Conservation (phyloP, 2,113 vertebrate genomes). For the Triplophysa rosa region DNA sequence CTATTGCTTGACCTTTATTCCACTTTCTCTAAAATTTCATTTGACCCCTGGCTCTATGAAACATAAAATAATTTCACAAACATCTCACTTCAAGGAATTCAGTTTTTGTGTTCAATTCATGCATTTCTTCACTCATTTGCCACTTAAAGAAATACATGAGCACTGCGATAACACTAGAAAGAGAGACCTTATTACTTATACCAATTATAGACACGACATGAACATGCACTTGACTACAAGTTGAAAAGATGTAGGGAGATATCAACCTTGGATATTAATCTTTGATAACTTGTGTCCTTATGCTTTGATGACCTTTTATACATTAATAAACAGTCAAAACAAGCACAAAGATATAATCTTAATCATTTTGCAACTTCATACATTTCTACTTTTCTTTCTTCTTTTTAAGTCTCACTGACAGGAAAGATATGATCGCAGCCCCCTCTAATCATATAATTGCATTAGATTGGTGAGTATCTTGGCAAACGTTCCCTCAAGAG, state of each 20-base stretch:
- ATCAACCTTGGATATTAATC: not conserved
- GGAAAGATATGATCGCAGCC: not conserved
- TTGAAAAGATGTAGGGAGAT: no score
- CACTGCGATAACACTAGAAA: no score
- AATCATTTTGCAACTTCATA: no score
- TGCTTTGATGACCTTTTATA: not conserved
- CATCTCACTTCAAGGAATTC: no score
- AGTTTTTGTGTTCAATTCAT: no score
- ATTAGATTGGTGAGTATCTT: slow-evolving; percentile 20
- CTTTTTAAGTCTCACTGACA: not conserved
- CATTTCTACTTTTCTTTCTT: no score
- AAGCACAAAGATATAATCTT: not conserved
- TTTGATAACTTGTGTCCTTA: not conserved
- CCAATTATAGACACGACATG: no score
- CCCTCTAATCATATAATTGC: slow-evolving; percentile 34
- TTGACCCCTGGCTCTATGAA: not conserved
- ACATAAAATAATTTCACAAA: not conserved
- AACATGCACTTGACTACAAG: no score
- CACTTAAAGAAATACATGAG: no score
- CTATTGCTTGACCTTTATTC: slow-evolving; percentile 12
- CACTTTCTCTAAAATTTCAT: not conserved
- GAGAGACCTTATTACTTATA: no score
- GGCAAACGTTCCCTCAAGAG: not conserved
- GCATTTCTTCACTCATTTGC: no score
- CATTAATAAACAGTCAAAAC: not conserved